phyloP scores from a whole-genome alignment of 2,888 invertebrate species.

The Drosophila dives region DNA sequence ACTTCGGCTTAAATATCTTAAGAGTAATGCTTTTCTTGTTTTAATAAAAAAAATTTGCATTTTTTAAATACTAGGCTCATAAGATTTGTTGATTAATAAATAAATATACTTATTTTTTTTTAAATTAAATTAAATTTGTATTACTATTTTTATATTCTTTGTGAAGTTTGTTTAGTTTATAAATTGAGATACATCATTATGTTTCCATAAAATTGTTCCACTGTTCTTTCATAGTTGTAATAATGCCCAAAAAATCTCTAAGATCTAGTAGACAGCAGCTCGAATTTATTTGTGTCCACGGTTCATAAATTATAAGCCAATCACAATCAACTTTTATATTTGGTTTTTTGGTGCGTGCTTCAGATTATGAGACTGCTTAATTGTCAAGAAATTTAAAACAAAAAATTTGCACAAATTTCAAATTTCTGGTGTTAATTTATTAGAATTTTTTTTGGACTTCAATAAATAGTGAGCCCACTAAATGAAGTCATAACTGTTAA shows the following conservation, averaged over 20 bases:
- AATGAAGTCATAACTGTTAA: constrained; percentile 72
- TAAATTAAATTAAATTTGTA: neutral
- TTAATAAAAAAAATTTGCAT: neutral
- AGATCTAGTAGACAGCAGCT: constrained; percentile 8
- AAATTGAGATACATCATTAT: neutral
- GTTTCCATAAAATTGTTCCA: constrained; percentile 1
- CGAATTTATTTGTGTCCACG: constrained; percentile 20
- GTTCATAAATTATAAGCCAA: constrained; percentile 62
- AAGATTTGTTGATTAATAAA: neutral
- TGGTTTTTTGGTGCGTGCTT: constrained; percentile 34
- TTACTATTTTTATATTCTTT: neutral
- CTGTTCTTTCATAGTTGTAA: constrained; percentile 7
- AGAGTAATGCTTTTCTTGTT: neutral
- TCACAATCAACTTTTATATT: constrained; percentile 54
- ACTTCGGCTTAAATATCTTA: neutral
- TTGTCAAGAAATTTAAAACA: constrained; percentile 61
- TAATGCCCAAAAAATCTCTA: constrained; percentile 10
- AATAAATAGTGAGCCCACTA: constrained; percentile 21
- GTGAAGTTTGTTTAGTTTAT: neutral
- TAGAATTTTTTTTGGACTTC: constrained; percentile 9
- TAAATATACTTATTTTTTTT: neutral
- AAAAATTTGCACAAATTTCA: constrained; percentile 54
- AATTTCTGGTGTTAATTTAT: constrained; percentile 57
- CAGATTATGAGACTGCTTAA: constrained; percentile 61
- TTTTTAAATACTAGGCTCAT: no score